phyloP scores from a whole-genome alignment of 2,797 vertebrate genomes.

The Cetoscarus ocellatus region DNA sequence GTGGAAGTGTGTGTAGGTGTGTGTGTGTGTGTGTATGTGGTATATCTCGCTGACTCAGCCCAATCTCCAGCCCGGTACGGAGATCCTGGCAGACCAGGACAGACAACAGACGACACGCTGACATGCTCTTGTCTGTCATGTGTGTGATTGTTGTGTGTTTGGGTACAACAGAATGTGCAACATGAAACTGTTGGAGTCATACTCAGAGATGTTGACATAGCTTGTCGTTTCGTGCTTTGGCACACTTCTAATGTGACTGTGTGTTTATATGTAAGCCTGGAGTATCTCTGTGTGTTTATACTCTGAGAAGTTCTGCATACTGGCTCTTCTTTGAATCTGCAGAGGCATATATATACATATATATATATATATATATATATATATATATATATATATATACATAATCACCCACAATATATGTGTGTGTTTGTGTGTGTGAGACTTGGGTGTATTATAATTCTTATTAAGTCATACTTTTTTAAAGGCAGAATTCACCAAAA shows the following conservation, averaged over 20 bases:
- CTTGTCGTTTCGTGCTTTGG: slow-evolving; percentile 24
- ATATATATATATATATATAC: too few species aligned
- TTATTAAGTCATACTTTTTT: too few species aligned
- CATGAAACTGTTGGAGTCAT: slow-evolving; percentile 21
- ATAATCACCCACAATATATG: too few species aligned
- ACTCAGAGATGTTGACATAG: neutral
- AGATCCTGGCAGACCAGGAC: slow-evolving; percentile 73
- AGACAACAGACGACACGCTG: slow-evolving; percentile 51
- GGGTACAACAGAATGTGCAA: neutral
- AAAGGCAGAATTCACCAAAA: too few species aligned
- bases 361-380: too few species aligned
- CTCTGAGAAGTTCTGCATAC: slow-evolving; percentile 19
- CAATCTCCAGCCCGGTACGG: slow-evolving; percentile 72
- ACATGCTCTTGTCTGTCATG: slow-evolving; percentile 56
- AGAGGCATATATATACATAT: too few species aligned
- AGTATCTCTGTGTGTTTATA: slow-evolving; percentile 12
- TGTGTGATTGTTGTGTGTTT: slow-evolving; percentile 23
- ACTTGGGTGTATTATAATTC: too few species aligned
- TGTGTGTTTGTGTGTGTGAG: too few species aligned
- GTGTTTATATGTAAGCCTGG: slow-evolving; percentile 5
- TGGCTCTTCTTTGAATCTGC: slow-evolving; percentile 24
- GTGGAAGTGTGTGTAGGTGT: slow-evolving; percentile 14
- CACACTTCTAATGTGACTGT: slow-evolving; percentile 16
- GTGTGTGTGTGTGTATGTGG: slow-evolving; percentile 38
- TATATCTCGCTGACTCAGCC: slow-evolving; percentile 73